Conservation (phyloP, 2,797 vertebrate genomes). For the Darevskia nairensis region DNA sequence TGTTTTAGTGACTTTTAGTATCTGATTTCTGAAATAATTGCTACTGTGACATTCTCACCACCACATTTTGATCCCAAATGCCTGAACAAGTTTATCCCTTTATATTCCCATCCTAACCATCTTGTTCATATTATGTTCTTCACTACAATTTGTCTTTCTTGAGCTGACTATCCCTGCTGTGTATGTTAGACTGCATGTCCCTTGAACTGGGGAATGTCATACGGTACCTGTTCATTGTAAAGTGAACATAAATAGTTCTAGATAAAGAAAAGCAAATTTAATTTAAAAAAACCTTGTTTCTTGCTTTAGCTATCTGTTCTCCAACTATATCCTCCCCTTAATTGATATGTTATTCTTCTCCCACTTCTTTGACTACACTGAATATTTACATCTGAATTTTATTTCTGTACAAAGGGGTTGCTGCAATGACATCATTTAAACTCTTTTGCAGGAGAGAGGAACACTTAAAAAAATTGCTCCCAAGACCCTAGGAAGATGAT, state of each 20-base stretch:
- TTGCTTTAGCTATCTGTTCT: conserved; percentile 10
- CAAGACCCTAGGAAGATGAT: conserved; percentile 42
- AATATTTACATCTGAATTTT: conserved; percentile 31
- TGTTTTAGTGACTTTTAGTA: neutral
- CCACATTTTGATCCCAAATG: neutral
- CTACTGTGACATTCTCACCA: neutral
- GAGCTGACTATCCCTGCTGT: neutral
- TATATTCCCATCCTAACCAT: neutral
- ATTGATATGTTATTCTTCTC: conserved; percentile 43
- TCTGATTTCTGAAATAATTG: neutral
- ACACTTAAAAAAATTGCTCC: conserved; percentile 49
- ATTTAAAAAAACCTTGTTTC: neutral
- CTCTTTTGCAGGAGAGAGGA: conserved; percentile 47
- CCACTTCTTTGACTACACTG: conserved; percentile 62
- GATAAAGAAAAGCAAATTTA: neutral
- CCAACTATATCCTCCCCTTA: conserved; percentile 24
- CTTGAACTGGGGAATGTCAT: too few relatives aligned
- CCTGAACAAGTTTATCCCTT: neutral
- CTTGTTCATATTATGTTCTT: neutral
- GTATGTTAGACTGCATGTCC: too few relatives aligned
- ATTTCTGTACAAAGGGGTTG: conserved; percentile 7
- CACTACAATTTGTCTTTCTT: neutral
- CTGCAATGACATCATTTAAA: conserved; percentile 58
- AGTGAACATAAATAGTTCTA: too few relatives aligned
- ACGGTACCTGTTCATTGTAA: too few relatives aligned